Evolutionary conservation across 2,113 vertebrate species (phyloP), one percentile per base, ranked within the genome.

Genomic region (Montifringilla adamsi): DNA sequence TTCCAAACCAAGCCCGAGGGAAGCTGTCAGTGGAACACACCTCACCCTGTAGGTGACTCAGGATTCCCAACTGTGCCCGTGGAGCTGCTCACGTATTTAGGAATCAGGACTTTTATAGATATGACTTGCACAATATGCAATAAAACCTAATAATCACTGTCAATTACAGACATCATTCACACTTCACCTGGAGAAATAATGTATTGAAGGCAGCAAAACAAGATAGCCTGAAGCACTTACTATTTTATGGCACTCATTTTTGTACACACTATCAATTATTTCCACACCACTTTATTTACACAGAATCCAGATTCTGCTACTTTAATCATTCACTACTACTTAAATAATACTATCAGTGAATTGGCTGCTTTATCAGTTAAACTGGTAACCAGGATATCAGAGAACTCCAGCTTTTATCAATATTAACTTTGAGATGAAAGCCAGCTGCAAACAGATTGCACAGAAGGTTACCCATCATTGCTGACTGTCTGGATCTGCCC

Each of bases 261-360:
- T 91, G 41, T 77, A 75, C n/a, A 52, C 7, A 4, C n/a, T 91
- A 87, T 90, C 95, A 91, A 82, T 69, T 89, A 88, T 95, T 93
- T 91, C 93, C 85, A 87, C 83, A 83, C 73, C 62, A 52, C 31
- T 92, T 53, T 95, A 85, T 96, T 96, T 95, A 84, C 89, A 93
- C 37, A 94, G 94, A 97, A 96, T 90, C 79, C 53, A 93, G 91
- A 91, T 79, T 94, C 92, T 64, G 68, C 76, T 67, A 69, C 70
- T 92, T 79, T 90, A 97, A 97, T 97, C 64, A 97, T 95, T 96
- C 89, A 95, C 95, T 88, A 52, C 95, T 95, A 69, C 58, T 95
- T 95, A 97, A 97, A 97, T 95, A 97, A 27, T 8, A 58, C 62
- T 96, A 97, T 97, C 97, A 97, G 94, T 77, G 58, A 90, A 93